phyloP scores from a whole-genome alignment of 2,113 vertebrate species.

The Puma concolor region DNA sequence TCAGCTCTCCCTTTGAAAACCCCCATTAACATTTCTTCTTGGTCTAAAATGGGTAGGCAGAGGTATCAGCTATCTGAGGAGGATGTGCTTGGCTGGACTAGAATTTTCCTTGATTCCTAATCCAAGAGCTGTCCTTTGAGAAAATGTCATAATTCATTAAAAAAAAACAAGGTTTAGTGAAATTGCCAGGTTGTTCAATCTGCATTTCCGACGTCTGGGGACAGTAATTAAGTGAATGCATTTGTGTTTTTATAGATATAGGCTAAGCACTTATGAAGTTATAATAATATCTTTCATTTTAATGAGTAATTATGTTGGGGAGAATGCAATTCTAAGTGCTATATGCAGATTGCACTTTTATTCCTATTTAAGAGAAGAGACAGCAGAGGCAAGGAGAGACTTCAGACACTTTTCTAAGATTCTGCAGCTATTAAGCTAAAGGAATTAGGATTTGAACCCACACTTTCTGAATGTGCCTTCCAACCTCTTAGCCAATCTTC shows the following conservation, averaged over 20 bases:
- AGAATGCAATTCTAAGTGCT: not conserved
- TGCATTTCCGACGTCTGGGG: not conserved
- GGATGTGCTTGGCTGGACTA: not conserved
- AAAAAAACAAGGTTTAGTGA: conserved; percentile 7
- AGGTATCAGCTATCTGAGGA: conserved; percentile 21
- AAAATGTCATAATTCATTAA: not conserved
- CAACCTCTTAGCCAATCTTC: not conserved
- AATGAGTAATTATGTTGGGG: not conserved
- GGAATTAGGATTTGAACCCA: not conserved
- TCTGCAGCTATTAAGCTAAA: not conserved
- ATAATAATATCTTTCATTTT: conserved; percentile 17
- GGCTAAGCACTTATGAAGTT: not conserved
- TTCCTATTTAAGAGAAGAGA: conserved; percentile 10
- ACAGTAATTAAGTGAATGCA: not conserved
- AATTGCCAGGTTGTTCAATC: not conserved
- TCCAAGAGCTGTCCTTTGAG: conserved; percentile 14
- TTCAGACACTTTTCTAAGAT: not conserved
- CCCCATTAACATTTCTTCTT: conserved; percentile 47
- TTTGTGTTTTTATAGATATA: not conserved
- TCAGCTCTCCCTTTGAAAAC: conserved; percentile 45
- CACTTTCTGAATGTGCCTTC: not conserved
- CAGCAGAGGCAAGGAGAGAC: not conserved
- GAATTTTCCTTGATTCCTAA: conserved; percentile 34
- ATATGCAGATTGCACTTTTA: not conserved
- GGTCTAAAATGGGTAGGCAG: conserved; percentile 35